phyloP scores from a whole-genome alignment of 2,888 invertebrate genomes.

The Margaritifera margaritifera region DNA sequence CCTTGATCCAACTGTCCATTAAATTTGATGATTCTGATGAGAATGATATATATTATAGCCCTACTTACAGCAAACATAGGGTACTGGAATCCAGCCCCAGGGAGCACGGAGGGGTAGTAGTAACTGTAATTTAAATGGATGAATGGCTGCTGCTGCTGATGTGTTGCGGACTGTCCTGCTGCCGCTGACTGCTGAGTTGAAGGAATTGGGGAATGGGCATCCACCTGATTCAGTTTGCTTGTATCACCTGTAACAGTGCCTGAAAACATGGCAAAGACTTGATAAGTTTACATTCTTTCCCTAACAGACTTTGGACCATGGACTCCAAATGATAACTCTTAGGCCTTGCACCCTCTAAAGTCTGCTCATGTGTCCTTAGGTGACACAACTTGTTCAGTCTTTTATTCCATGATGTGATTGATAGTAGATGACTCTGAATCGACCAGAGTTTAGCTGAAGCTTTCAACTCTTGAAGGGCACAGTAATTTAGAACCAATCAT shows the following conservation, averaged over 20 bases:
- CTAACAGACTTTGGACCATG: not conserved
- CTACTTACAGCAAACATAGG: slow-evolving; percentile 66
- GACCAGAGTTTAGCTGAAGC: no score
- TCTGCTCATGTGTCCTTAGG: no score
- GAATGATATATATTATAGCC: no score
- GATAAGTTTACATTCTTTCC: not conserved
- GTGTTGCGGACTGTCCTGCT: slow-evolving; percentile 73
- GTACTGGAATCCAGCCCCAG: slow-evolving; percentile 73
- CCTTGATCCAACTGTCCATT: no score
- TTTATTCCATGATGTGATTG: no score
- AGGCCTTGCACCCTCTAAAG: no score
- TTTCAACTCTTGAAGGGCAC: no score
- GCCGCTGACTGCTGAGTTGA: slow-evolving; percentile 74
- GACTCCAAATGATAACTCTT: no score
- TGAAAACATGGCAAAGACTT: not conserved
- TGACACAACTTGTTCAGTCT: no score
- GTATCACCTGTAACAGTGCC: slow-evolving; percentile 44
- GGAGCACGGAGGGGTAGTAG: slow-evolving; percentile 77
- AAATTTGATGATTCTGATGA: no score
- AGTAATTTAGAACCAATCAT: no score
- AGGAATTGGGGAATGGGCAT: slow-evolving; percentile 81
- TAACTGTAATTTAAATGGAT: slow-evolving; percentile 82
- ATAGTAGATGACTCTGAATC: no score
- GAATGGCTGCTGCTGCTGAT: slow-evolving; percentile 80
- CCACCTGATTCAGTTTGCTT: slow-evolving; percentile 79